Evolutionary conservation across 2,797 vertebrate species (phyloP).

Genomic region (Lycodopsis pacificus): DNA sequence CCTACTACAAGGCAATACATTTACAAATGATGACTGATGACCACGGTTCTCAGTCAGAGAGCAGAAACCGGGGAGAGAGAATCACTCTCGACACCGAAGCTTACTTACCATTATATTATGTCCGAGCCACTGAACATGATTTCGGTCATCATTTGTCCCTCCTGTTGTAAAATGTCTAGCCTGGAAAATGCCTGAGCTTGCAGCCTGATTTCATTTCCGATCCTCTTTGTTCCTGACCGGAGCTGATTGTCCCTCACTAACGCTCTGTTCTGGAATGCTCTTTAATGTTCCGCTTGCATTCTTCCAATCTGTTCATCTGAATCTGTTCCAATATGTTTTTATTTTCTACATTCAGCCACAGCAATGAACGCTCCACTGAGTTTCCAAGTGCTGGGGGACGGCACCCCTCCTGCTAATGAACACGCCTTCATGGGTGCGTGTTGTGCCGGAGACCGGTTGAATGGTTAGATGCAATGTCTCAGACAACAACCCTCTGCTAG

Average conservation of each 20-base stretch:
- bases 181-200: conserved; percentile 51
- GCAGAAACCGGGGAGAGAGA: conserved; percentile 17
- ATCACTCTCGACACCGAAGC: conserved; percentile 44
- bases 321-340: conserved; percentile 67
- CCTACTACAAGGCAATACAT: conserved; percentile 7
- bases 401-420: conserved; percentile 64
- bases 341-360: conserved; percentile 58
- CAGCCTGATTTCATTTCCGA: conserved; percentile 51
- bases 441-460: conserved; percentile 47
- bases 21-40: conserved; percentile 26
- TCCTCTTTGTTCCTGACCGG: conserved; percentile 52
- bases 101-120: conserved; percentile 53
- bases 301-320: conserved; percentile 43
- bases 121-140: conserved; percentile 55
- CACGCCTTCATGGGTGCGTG: conserved; percentile 35
- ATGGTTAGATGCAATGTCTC: conserved; percentile 58
- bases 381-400: conserved; percentile 61
- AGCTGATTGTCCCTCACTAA: conserved; percentile 53
- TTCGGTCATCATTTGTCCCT: conserved; percentile 54
- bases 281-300: conserved; percentile 72
- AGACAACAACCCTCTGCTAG: conserved; percentile 37
- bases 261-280: conserved; percentile 47
- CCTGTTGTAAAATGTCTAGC: conserved; percentile 58
- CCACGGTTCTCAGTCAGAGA: conserved; percentile 6
- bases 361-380: conserved; percentile 48